Base-by-base conservation (phyloP, 2,888 invertebrate genomes). In the Notocelia uddmanniana region DNA sequence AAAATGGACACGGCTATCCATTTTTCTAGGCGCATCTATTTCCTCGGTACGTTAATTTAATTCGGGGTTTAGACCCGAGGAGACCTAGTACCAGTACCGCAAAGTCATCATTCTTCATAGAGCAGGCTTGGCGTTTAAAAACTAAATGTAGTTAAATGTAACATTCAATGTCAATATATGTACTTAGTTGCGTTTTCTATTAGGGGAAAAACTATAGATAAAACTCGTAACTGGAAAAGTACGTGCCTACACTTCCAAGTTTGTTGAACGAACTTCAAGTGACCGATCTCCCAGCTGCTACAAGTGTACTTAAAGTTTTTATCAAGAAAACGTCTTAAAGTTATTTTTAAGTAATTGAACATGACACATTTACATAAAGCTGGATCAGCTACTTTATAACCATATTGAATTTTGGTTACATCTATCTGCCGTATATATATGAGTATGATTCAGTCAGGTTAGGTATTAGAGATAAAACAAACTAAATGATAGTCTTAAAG, bases 191-290 rank as follows among this genome's bases (percentile, higher is more conserved):
- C n/a, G 23, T 26, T 26, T 26, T 55, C 55, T 55, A n/a, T 26
- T n/a, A 21, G 2, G 55, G 26, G 9, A 45, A n/a, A 0, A 26
- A 52, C 6, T 52, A 11, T 9, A 26, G 23, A 54, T 23, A 15
- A 55, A 55, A n/a, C 54, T n/a, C 8, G 8, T 26, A 55, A 26
- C 23, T 26, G 26, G n/a, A 26, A 55, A 55, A 55, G n/a, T 55
- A 55, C 26, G n/a, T 26, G 26, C 55, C 23, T 26, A n/a, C 26
- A n/a, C 26, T 55, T 55, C 55, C 23, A n/a, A 55, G 26, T 55
- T 55, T 26, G n/a, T 55, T n/a, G 26, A 55, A 26, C 55, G 3
- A 26, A 55, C 55, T 55, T 55, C 26, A 55, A 26, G 55, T n/a
- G 55, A 55, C 26, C 26, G 55, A 55, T n/a, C 52, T 52, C 19